These are phyloP conservation scores for Hystrix brachyura DNA, from an alignment of 2,113 vertebrate species.

Conservation along the genomic window DNA sequence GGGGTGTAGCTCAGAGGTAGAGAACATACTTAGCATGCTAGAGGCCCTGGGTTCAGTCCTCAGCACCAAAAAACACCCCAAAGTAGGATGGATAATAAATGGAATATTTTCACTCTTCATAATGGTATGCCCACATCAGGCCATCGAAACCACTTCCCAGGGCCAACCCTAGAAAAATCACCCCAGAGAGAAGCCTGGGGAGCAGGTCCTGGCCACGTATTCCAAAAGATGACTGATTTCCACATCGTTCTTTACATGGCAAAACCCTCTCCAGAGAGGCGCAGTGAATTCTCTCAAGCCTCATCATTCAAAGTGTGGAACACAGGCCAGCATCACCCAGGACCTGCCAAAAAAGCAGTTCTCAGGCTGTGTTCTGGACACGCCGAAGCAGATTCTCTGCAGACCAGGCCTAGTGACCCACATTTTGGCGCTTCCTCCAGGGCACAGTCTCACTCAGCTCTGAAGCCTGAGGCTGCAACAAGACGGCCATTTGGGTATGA, in stretches of 20 bases:
- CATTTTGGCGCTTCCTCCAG: not conserved
- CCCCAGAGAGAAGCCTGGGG: not conserved
- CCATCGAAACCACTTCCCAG: not conserved
- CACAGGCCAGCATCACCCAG: not conserved
- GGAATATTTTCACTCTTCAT: not conserved
- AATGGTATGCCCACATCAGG: not conserved
- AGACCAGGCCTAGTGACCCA: not conserved
- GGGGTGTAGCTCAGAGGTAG: not conserved
- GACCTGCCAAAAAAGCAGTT: not conserved
- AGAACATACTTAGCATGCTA: not conserved
- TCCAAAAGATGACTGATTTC: not conserved
- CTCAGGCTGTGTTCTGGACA: not conserved
- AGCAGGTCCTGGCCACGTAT: not conserved
- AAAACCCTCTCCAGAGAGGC: not conserved
- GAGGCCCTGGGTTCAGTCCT: not conserved
- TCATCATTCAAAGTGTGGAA: not conserved
- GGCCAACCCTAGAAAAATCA: not conserved
- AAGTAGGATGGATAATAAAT: not conserved
- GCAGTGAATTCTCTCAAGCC: not conserved
- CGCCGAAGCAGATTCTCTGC: not conserved
- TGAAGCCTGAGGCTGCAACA: not conserved
- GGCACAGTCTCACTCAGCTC: not conserved
- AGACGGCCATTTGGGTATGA: not conserved
- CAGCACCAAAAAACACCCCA: not conserved
- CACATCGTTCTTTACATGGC: not conserved